A percentile compares a stretch with the other conserved stretches of the same genome.
These are phyloP conservation scores for Drosophila repleta DNA, from an alignment of 1,140 invertebrate genomes.

Conservation along the genomic window DNA sequence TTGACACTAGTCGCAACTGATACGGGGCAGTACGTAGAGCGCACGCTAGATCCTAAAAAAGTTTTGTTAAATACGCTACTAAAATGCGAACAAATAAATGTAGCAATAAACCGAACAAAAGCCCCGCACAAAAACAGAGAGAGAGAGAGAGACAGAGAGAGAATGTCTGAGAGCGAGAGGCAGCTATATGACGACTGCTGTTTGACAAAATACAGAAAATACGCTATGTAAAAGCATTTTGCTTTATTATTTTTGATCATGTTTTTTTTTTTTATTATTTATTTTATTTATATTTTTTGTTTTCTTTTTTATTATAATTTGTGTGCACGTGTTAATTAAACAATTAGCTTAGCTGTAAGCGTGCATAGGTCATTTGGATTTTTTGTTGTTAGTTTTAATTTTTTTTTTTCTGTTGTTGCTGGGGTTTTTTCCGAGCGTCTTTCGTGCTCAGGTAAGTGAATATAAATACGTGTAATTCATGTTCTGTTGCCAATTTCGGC, in stretches of 20 bases:
- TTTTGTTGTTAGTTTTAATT: slow-evolving; percentile 25
- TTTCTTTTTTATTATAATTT: slow-evolving; percentile 52
- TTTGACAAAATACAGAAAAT: slow-evolving; percentile 4
- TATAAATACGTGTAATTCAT: slow-evolving; percentile 21
- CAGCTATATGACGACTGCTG: not conserved
- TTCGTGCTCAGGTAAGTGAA: slow-evolving; percentile 1
- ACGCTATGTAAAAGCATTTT: slow-evolving; percentile 22
- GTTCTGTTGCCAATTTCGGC: slow-evolving; percentile 34
- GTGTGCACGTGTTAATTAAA: slow-evolving; percentile 70
- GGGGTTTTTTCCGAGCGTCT: slow-evolving; percentile 26
- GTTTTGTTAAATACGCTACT: slow-evolving; percentile 17
- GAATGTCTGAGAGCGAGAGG: no score
- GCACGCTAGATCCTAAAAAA: slow-evolving; percentile 21
- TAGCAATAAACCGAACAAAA: slow-evolving; percentile 20
- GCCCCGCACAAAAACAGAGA: not conserved
- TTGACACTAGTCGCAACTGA: slow-evolving; percentile 45
- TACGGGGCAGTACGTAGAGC: slow-evolving; percentile 37
- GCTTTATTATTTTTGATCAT: slow-evolving; percentile 23
- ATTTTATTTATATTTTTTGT: slow-evolving; percentile 31
- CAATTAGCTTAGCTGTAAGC: slow-evolving; percentile 56
- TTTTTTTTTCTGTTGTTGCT: no score
- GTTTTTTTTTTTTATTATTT: slow-evolving; percentile 13
- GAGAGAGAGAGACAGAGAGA: not conserved
- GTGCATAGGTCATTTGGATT: slow-evolving; percentile 41
- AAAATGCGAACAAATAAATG: slow-evolving; percentile 31